Evolutionary conservation across 2,113 vertebrate species (phyloP).

Genomic region (Rhinichthys klamathensis): DNA sequence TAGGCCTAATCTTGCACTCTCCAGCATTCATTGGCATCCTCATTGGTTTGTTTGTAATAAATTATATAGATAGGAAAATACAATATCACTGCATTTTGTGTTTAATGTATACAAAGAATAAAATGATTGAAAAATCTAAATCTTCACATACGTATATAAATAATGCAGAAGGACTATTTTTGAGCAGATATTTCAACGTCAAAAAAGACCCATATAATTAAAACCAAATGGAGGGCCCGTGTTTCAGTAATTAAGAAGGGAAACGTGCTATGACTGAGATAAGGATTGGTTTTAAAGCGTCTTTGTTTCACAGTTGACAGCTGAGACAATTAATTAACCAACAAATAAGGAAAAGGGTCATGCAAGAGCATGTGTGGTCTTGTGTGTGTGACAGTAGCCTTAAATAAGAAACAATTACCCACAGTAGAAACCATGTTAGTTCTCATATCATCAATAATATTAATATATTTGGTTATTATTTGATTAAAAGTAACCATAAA

Average conservation of each 20-base stretch:
- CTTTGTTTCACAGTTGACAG: slow-evolving; percentile 67
- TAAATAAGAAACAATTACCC: not conserved
- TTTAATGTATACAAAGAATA: not conserved
- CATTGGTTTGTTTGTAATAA: slow-evolving; percentile 42
- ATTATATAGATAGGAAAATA: not conserved
- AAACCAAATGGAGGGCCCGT: not conserved
- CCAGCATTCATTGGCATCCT: slow-evolving; percentile 70
- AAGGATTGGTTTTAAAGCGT: slow-evolving; percentile 58
- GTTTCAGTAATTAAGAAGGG: slow-evolving; percentile 47
- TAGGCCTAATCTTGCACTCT: slow-evolving; percentile 70
- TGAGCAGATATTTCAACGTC: not conserved
- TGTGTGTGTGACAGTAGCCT: not conserved
- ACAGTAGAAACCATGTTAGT: not conserved
- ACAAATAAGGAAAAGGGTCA: slow-evolving; percentile 51
- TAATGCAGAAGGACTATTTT: not conserved
- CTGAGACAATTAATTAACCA: slow-evolving; percentile 63
- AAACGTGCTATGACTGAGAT: slow-evolving; percentile 66
- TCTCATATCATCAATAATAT: not conserved
- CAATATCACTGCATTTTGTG: not conserved
- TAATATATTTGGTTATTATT: not conserved
- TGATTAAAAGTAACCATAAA: not conserved
- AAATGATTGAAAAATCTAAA: not conserved
- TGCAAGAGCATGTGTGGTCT: slow-evolving; percentile 37
- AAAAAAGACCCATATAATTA: not conserved
- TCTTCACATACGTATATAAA: not conserved